Evolutionary conservation across 64 coral and sea anemone species (phyloP).

Genomic region (Cladopsammia gracilis): DNA sequence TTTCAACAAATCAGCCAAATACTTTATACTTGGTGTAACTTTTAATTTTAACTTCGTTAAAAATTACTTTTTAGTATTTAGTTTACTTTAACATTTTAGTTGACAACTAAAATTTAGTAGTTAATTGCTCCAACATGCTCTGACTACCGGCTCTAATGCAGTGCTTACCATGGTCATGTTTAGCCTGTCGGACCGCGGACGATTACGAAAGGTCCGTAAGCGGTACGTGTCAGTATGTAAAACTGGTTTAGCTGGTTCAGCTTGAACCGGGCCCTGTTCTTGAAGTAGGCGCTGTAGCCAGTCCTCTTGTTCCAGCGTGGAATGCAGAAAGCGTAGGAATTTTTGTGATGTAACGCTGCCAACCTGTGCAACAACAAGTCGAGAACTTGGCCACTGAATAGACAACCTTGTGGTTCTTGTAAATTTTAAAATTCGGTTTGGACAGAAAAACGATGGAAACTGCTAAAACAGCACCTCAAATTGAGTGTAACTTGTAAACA

Average conservation of each 20-base stretch:
- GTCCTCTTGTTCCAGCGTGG: constrained; percentile 16
- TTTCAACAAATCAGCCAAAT: too few species aligned
- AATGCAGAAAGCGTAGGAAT: neutral
- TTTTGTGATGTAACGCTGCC: neutral
- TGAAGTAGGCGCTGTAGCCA: constrained; percentile 10
- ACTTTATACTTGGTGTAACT: too few species aligned
- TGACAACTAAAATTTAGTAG: too few species aligned
- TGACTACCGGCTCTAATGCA: neutral
- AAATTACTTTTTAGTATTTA: too few species aligned
- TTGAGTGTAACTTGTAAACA: too few species aligned
- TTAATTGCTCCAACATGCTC: neutral
- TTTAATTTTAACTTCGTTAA: too few species aligned
- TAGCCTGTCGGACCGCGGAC: neutral
- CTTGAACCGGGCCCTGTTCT: neutral
- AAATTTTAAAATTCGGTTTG: too few species aligned
- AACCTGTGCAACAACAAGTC: constrained; percentile 25
- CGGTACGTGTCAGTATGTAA: neutral
- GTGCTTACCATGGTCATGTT: constrained; percentile 1
- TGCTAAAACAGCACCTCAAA: too few species aligned
- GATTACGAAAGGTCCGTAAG: neutral
- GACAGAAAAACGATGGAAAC: too few species aligned
- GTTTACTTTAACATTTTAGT: too few species aligned
- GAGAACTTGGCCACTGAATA: neutral
- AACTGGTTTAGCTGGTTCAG: neutral
- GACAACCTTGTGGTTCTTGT: too few species aligned